Percentiles rank a stretch among this genome's conserved stretches.
Evolutionary conservation across 2,113 vertebrate genomes (phyloP).

Genomic region (Pomatorhinus ruficollis): DNA sequence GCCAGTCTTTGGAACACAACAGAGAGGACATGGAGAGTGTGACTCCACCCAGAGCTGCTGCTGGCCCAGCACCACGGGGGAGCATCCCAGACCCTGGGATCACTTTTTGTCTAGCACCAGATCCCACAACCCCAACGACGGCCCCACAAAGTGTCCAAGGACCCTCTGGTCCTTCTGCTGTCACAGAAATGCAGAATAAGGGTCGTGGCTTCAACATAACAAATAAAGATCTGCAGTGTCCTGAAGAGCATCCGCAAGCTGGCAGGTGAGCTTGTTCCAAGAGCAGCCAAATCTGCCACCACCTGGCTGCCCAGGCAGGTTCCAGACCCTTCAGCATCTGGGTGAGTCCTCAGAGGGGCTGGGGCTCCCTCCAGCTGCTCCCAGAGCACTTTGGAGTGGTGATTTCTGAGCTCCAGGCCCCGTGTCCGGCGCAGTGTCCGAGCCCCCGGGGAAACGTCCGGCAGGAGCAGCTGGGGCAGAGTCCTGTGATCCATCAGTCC

Average conservation of each 20-base stretch:
- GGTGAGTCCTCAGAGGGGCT: not conserved
- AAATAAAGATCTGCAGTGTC: not conserved
- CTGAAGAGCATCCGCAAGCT: conserved; percentile 1
- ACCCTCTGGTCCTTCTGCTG: not conserved
- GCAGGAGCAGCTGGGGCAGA: not conserved
- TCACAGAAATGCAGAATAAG: not conserved
- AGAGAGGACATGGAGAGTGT: accelerated
- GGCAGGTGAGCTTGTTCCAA: not conserved
- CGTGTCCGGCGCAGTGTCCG: accelerated
- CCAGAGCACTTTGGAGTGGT: not conserved
- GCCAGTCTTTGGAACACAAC: not conserved
- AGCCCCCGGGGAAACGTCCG: accelerated
- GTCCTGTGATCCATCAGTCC: not conserved
- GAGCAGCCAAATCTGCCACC: not conserved
- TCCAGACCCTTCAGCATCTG: accelerated
- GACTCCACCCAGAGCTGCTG: not conserved
- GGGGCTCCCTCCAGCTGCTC: not conserved
- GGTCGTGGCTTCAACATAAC: not conserved
- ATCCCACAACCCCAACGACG: not conserved
- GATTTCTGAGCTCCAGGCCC: not conserved
- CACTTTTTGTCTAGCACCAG: not conserved
- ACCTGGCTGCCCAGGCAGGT: not conserved
- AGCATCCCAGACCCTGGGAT: not conserved
- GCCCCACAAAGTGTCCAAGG: not conserved
- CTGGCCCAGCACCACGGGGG: not conserved